These are phyloP conservation scores for Cariama cristata DNA, from an alignment of 2,113 vertebrate genomes.

Conservation along the genomic window DNA sequence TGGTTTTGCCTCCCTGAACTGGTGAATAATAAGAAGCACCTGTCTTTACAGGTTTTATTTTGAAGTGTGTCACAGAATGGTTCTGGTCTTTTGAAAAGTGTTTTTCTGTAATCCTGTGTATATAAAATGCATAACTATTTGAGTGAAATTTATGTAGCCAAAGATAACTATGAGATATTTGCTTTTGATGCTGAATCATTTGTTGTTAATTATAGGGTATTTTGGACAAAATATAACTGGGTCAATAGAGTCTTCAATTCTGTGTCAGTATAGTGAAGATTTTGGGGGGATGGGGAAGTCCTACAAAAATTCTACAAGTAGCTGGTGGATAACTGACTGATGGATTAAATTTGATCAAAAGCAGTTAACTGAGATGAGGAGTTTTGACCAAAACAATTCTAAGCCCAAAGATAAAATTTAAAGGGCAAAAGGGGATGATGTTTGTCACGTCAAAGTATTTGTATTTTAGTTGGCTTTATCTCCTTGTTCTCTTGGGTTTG, in stretches of 20 bases:
- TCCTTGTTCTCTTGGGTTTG: neutral
- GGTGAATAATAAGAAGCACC: neutral
- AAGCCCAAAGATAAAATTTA: neutral
- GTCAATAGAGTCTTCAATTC: neutral
- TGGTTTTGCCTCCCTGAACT: neutral
- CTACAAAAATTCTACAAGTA: neutral
- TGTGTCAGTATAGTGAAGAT: neutral
- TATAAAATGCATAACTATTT: neutral
- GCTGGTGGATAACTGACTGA: neutral
- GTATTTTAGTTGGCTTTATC: neutral
- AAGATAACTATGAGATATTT: neutral
- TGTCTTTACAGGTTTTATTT: neutral
- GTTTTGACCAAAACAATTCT: neutral
- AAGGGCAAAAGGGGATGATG: neutral
- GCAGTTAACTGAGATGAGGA: neutral
- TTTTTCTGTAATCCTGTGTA: neutral
- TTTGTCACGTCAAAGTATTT: neutral
- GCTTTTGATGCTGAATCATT: neutral
- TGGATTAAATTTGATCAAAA: neutral
- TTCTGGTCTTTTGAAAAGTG: neutral
- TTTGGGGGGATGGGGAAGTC: neutral
- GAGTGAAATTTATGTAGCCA: neutral
- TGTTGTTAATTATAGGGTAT: neutral
- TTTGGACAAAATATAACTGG: neutral
- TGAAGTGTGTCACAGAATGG: neutral